Evolutionary conservation across 2,113 vertebrate species (phyloP).

Genomic region (Lampris incognitus): DNA sequence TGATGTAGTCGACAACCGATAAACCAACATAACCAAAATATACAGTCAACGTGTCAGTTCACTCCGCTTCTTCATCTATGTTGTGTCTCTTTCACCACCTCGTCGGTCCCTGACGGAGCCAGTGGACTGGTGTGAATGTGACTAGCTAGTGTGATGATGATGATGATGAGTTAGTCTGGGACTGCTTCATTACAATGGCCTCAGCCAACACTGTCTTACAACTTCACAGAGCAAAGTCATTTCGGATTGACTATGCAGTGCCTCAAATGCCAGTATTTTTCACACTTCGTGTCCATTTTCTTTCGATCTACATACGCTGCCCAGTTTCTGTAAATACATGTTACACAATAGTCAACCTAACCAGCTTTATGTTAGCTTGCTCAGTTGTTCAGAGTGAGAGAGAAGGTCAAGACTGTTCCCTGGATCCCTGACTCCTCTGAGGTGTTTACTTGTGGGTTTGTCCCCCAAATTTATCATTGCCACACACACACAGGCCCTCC

Average conservation of each 20-base stretch:
- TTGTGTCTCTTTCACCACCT: slow-evolving; percentile 28
- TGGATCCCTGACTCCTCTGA: slow-evolving; percentile 27
- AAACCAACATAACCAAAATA: slow-evolving; percentile 58
- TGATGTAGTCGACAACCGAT: slow-evolving; percentile 20
- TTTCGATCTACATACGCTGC: background rate
- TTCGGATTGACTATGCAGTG: background rate
- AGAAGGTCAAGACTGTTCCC: slow-evolving; percentile 9
- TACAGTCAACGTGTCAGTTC: slow-evolving; percentile 1
- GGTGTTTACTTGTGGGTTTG: slow-evolving; percentile 55
- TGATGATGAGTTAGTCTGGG: slow-evolving; percentile 23
- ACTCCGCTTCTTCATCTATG: slow-evolving; percentile 13
- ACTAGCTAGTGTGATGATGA: slow-evolving; percentile 33
- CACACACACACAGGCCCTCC: slow-evolving; percentile 18
- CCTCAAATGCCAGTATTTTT: background rate
- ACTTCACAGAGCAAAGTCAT: slow-evolving; percentile 22
- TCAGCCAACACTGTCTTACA: slow-evolving; percentile 15
- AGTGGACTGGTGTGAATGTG: slow-evolving; percentile 35
- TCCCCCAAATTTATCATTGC: slow-evolving; percentile 51
- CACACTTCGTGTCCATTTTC: background rate
- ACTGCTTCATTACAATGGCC: slow-evolving; percentile 3
- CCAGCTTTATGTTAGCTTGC: background rate
- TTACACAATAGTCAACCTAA: background rate
- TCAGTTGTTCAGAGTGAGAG: background rate
- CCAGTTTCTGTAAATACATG: too few relatives aligned
- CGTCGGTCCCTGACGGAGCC: slow-evolving; percentile 7